Conservation (phyloP, 1,140 invertebrate species). For the Conopomorpha cramerella region DNA sequence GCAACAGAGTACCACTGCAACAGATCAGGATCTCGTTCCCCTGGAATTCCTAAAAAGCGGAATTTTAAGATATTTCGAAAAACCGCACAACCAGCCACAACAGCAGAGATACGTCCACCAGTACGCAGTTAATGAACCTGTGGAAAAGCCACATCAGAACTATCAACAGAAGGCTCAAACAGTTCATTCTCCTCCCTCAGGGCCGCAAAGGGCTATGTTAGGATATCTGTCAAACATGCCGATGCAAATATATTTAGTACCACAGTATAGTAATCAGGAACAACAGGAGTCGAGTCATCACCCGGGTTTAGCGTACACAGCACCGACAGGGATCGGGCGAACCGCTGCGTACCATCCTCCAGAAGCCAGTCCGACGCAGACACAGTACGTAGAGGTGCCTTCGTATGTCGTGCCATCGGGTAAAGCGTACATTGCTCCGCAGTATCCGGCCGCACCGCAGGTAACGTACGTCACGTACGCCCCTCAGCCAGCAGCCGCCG, state of each 20-base stretch:
- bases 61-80: conserved; percentile 27
- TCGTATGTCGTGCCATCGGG: conserved; percentile 23
- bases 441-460: conserved; percentile 16
- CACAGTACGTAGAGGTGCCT: conserved; percentile 32
- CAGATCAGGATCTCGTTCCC: conserved; percentile 13
- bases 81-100: conserved; percentile 9
- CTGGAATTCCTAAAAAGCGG: conserved; percentile 34
- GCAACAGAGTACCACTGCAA: too few relatives aligned
- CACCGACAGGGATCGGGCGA: conserved; percentile 9
- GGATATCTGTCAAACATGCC: conserved; percentile 44
- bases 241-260: conserved; percentile 46
- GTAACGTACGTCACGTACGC: conserved; percentile 27
- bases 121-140: conserved; percentile 38
- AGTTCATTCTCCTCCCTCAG: conserved; percentile 19
- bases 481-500: conserved; percentile 21
- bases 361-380: conserved; percentile 21
- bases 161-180: conserved; percentile 8
- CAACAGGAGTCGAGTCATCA: conserved; percentile 7
- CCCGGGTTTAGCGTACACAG: conserved; percentile 15
- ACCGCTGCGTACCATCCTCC: conserved; percentile 16
- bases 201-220: conserved; percentile 26
- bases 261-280: conserved; percentile 18
- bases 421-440: conserved; percentile 17
- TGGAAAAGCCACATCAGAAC: conserved; percentile 16
- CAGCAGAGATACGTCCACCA: conserved; percentile 38